Evolutionary conservation across 1,140 invertebrate species (phyloP).

Genomic region (Dreissena polymorpha): DNA sequence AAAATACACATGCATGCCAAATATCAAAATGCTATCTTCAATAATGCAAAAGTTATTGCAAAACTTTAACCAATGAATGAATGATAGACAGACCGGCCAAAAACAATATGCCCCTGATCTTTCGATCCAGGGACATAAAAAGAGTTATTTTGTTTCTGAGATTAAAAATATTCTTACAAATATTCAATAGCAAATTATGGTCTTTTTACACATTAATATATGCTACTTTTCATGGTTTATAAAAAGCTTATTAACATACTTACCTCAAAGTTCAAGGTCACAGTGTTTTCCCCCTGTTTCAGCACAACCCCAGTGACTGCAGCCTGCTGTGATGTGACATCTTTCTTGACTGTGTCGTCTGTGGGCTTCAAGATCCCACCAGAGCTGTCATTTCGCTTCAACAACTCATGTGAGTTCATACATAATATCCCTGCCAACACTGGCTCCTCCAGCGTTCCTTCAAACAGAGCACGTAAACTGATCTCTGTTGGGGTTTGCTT

Average conservation of each 20-base stretch:
- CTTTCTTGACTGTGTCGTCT: conserved; percentile 46
- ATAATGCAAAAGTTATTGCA: too few relatives aligned
- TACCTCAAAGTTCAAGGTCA: conserved; percentile 48
- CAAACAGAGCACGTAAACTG: conserved; percentile 86
- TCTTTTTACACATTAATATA: too few relatives aligned
- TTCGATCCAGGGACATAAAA: too few relatives aligned
- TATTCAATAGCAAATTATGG: too few relatives aligned
- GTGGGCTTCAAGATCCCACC: conserved; percentile 60
- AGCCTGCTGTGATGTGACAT: conserved; percentile 21
- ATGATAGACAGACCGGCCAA: too few relatives aligned
- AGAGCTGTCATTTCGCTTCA: conserved; percentile 77
- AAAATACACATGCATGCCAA: too few relatives aligned
- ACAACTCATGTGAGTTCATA: conserved; percentile 73
- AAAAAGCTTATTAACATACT: not conserved
- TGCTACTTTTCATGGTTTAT: not conserved
- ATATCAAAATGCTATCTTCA: too few relatives aligned
- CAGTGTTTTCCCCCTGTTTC: conserved; percentile 64
- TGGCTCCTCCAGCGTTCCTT: conserved; percentile 88
- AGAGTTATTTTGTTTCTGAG: too few relatives aligned
- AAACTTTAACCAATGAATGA: too few relatives aligned
- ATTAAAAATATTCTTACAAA: too few relatives aligned
- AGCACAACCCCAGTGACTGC: conserved; percentile 53
- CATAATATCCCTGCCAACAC: conserved; percentile 76
- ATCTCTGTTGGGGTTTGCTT: conserved; percentile 78
- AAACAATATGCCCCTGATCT: too few relatives aligned